Conservation (phyloP, 2,797 vertebrate genomes). For the Myotis myotis region DNA sequence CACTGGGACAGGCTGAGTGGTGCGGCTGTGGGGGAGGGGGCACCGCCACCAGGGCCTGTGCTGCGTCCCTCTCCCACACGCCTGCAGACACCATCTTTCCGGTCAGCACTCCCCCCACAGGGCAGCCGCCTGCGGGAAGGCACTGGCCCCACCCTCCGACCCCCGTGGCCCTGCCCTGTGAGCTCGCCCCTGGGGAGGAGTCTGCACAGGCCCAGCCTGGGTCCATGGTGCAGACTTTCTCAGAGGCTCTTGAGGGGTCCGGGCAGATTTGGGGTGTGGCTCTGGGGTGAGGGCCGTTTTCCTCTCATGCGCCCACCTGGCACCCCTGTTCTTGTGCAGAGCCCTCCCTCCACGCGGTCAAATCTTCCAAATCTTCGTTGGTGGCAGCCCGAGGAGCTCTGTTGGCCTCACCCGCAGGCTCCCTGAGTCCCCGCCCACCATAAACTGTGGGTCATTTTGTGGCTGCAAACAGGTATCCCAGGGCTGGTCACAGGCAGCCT, state of each 20-base stretch:
- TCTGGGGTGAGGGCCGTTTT: not conserved
- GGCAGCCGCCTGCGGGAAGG: not conserved
- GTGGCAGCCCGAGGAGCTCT: not conserved
- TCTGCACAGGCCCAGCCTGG: not conserved
- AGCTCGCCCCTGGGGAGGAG: not conserved
- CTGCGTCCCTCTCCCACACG: not conserved
- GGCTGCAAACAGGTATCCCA: not conserved
- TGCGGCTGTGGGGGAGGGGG: not conserved
- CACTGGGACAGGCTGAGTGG: not conserved
- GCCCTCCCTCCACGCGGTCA: not conserved
- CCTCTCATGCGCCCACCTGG: not conserved
- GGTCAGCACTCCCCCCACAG: not conserved
- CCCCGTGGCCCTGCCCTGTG: not conserved
- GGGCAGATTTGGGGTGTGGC: not conserved
- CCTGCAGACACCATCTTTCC: not conserved
- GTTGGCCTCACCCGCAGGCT: not conserved
- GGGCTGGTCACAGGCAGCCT: not conserved
- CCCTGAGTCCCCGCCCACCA: not conserved
- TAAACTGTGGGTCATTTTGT: not conserved
- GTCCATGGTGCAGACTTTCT: not conserved
- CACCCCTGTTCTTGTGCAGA: not conserved
- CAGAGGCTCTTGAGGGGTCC: not conserved
- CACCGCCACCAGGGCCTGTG: not conserved
- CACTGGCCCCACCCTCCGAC: not conserved
- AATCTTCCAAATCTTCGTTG: not conserved